phyloP scores from a whole-genome alignment of 2,113 vertebrate species.

The Cercocebus atys region DNA sequence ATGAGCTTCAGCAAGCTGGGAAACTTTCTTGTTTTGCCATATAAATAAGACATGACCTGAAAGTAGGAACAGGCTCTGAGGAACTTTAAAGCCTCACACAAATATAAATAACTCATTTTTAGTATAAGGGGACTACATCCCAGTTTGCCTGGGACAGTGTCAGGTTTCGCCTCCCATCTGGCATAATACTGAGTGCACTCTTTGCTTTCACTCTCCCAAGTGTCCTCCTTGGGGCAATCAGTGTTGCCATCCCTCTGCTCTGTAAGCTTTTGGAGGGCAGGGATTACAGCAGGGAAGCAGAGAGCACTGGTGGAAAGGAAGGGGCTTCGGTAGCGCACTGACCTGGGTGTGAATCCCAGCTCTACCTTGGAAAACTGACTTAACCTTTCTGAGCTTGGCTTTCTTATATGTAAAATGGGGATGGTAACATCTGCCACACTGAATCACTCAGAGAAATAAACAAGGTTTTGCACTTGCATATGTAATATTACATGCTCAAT shows the following conservation, averaged over 20 bases:
- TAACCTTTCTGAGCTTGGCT: not conserved
- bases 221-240: not conserved
- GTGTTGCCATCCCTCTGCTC: not conserved
- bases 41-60: not conserved
- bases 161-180: not conserved
- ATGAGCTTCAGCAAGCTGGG: not conserved
- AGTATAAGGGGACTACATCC: not conserved
- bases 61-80: not conserved
- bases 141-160: not conserved
- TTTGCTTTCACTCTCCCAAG: not conserved
- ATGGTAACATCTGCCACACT: not conserved
- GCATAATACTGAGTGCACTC: not conserved
- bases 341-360: not conserved
- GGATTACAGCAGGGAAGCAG: not conserved
- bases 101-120: not conserved
- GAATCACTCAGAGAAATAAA: not conserved
- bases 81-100: not conserved
- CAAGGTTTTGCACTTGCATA: not conserved
- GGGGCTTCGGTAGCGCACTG: accelerated
- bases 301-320: accelerated
- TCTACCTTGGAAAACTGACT: not conserved
- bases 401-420: not conserved
- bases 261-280: not conserved
- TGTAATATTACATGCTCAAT: not conserved
- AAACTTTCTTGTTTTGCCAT: not conserved